phyloP scores from a whole-genome alignment of 2,113 vertebrate genomes.

The Glaucidium brasilianum region DNA sequence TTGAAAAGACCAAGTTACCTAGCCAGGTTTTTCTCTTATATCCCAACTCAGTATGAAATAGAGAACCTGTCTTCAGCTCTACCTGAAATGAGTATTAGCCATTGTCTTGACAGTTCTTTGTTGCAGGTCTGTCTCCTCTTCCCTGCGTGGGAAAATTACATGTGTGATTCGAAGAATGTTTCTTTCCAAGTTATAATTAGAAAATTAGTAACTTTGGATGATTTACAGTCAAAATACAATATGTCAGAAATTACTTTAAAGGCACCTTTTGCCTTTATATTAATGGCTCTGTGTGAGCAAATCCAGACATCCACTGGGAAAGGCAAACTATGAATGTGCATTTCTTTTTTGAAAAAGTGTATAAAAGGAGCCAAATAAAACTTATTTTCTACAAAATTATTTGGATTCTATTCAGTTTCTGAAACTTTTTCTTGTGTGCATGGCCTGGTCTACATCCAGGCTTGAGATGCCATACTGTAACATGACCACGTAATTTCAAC shows the following conservation, averaged over 20 bases:
- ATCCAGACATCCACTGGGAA: conserved; percentile 2
- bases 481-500: neutral
- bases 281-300: conserved; percentile 1
- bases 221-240: neutral
- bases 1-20: neutral
- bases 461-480: neutral
- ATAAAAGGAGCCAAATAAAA: conserved; percentile 72
- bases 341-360: conserved; percentile 43
- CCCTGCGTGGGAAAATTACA: neutral
- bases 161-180: neutral
- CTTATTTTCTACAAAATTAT: conserved; percentile 71
- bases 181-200: neutral
- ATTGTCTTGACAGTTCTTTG: neutral
- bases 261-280: conserved; percentile 1
- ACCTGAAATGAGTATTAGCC: neutral
- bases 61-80: neutral
- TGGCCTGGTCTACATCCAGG: neutral
- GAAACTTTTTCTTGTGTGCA: neutral
- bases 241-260: conserved; percentile 2
- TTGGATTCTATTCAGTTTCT: neutral
- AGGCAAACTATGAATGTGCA: conserved; percentile 24
- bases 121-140: conserved; percentile 16
- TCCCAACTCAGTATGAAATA: neutral
- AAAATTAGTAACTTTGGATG: conserved; percentile 1
- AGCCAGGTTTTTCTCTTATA: neutral